A percentile compares a stretch with the other conserved stretches of the same genome.
phyloP scores from a whole-genome alignment of 2,113 vertebrate genomes.

The rabbit (Oryctolagus cuniculus) region mOryCun1.1 NC_091440.1:78431501-78432000 shows the following conservation, averaged over 20 bases:
- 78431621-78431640: neutral
- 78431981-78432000: neutral
- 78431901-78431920: conserved; percentile 62
- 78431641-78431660: neutral
- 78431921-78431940: conserved; percentile 59
- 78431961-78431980: neutral
- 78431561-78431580: neutral
- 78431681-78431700: neutral
- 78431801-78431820: conserved; percentile 11
- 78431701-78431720: conserved; percentile 58
- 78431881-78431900: conserved; percentile 47
- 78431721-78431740: conserved; percentile 32
- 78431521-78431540: fast-evolving
- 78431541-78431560: neutral
- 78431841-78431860: conserved; percentile 66
- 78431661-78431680: neutral
- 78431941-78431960: conserved; percentile 6
- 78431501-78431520: neutral
- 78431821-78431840: conserved; percentile 76
- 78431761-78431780: conserved; percentile 56
- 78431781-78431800: conserved; percentile 66
- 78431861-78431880: conserved; percentile 69
- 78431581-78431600: neutral
- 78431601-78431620: neutral
- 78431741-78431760: neutral